Conservation (phyloP, 2,888 invertebrate species). For the Agrochola litura region DNA sequence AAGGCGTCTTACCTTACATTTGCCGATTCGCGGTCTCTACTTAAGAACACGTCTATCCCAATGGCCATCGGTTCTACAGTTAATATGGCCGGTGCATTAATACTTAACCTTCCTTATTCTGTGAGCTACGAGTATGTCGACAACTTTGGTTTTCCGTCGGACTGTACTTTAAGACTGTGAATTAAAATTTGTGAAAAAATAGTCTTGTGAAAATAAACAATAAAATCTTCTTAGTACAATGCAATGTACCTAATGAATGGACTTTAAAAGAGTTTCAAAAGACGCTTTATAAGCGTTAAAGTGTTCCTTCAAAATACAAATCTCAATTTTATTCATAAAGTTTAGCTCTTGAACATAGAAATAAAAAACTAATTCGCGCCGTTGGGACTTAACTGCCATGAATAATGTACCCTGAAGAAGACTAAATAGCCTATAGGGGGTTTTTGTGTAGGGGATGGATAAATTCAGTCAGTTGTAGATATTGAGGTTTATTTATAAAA, state of each 20-base stretch:
- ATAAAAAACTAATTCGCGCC: constrained; percentile 51
- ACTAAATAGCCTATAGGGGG: constrained; percentile 43
- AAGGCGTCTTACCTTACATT: too few relatives aligned
- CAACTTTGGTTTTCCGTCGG: not conserved
- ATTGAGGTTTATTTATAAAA: too few relatives aligned
- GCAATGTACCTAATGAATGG: constrained; percentile 35
- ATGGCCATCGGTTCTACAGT: not conserved
- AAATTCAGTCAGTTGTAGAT: constrained; percentile 12
- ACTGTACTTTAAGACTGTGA: too few relatives aligned
- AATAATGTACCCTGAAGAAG: constrained; percentile 43
- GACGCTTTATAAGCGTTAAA: constrained; percentile 17
- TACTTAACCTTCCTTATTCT: not conserved
- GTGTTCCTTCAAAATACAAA: constrained; percentile 34
- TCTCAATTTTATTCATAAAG: constrained; percentile 57
- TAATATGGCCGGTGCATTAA: not conserved
- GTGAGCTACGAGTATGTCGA: not conserved
- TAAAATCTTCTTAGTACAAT: not conserved
- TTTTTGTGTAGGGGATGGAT: constrained; percentile 18
- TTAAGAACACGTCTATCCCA: too few relatives aligned
- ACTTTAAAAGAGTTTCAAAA: constrained; percentile 43
- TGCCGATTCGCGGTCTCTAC: too few relatives aligned
- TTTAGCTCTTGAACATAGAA: constrained; percentile 30
- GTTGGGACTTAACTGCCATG: constrained; percentile 40
- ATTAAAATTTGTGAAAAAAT: too few relatives aligned
- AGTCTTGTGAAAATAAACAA: not conserved